Percentiles rank a stretch among this genome's conserved stretches.
Evolutionary conservation across 2,113 vertebrate genomes (phyloP).

Genomic region (Dicrurus megarhynchus): DNA sequence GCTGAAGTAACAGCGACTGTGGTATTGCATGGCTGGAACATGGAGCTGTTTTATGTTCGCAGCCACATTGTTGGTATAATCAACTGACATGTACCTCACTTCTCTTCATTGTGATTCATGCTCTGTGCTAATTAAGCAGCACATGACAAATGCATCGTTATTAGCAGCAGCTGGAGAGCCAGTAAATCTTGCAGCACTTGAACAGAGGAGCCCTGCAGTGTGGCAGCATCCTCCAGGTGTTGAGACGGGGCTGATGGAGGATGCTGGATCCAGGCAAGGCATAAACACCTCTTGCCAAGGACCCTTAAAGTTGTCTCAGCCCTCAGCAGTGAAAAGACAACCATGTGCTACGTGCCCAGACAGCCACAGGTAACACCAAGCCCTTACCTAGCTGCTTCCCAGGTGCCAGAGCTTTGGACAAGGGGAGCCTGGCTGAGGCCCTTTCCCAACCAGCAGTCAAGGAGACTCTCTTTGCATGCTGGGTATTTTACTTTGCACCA

Average conservation of each 20-base stretch:
- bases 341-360: fast-evolving
- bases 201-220: not conserved
- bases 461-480: not conserved
- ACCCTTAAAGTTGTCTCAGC: not conserved
- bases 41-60: not conserved
- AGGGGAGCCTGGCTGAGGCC: not conserved
- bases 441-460: fast-evolving
- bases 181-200: not conserved
- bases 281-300: not conserved
- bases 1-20: not conserved
- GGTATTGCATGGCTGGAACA: not conserved
- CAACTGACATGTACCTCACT: not conserved
- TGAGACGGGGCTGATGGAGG: not conserved
- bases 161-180: not conserved
- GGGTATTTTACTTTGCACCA: not conserved
- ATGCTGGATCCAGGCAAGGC: not conserved
- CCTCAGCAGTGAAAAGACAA: not conserved
- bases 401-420: not conserved
- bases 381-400: not conserved
- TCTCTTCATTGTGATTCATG: conserved; percentile 13
- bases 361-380: not conserved
- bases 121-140: conserved; percentile 1
- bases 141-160: not conserved
- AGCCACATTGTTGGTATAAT: not conserved
- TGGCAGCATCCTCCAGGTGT: not conserved